Conservation (phyloP, 2,113 vertebrate genomes). For the Sakesphorus luctuosus region DNA sequence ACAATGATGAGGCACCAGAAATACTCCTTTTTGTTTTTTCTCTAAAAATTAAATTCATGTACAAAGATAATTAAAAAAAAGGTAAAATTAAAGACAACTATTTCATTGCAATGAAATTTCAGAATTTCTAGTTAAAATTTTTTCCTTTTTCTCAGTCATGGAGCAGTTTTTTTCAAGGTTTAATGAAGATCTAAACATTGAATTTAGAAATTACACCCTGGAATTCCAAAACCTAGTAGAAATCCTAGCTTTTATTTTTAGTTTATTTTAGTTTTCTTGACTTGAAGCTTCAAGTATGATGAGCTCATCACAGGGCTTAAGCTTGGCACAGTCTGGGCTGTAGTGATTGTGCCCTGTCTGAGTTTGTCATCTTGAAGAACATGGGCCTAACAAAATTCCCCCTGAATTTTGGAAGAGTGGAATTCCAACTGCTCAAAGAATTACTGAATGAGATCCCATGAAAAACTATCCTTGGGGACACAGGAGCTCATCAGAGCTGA, state of each 20-base stretch:
- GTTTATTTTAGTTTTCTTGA: not conserved
- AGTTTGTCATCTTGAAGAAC: fast-evolving
- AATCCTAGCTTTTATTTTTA: not conserved
- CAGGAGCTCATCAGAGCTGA: not conserved
- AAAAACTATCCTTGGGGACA: not conserved
- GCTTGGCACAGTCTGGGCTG: not conserved
- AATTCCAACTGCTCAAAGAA: not conserved
- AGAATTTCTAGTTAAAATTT: not conserved
- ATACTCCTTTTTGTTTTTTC: not conserved
- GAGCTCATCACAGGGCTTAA: not conserved
- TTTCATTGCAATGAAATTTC: not conserved
- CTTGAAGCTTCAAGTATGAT: not conserved
- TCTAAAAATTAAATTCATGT: not conserved
- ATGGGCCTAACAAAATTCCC: not conserved
- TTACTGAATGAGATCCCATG: not conserved
- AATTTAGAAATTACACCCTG: not conserved
- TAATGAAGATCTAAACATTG: not conserved
- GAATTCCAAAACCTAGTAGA: not conserved
- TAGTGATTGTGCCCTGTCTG: not conserved
- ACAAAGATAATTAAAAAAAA: not conserved
- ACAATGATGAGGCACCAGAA: not conserved
- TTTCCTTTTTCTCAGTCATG: not conserved
- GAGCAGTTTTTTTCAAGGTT: not conserved
- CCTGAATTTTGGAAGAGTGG: not conserved
- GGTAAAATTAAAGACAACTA: not conserved